A percentile compares a stretch with the other conserved stretches of the same genome.
phyloP scores from a whole-genome alignment of 92 coral and sea anemone genomes.

The Epizoanthus fatuus region DNA sequence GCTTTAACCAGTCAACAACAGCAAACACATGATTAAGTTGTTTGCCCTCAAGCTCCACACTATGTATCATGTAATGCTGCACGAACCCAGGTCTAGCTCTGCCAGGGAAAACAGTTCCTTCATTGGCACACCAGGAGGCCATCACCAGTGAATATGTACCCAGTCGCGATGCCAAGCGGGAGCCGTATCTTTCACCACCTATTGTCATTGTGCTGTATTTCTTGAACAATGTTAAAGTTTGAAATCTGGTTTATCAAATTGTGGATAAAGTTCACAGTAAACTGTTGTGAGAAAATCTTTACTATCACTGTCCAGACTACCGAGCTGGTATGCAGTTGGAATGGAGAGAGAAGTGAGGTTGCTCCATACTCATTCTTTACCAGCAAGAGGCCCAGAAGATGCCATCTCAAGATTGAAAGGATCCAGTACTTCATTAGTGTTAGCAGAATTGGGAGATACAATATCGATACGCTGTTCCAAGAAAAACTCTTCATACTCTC shows the following conservation, averaged over 20 bases:
- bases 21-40: slow-evolving; percentile 25
- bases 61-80: not conserved
- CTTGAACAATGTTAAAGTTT: slow-evolving; percentile 23
- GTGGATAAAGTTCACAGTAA: slow-evolving; percentile 20
- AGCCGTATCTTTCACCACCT: slow-evolving; percentile 25
- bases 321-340: slow-evolving; percentile 22
- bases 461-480: not conserved
- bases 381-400: slow-evolving; percentile 11
- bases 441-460: slow-evolving; percentile 3
- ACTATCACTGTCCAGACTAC: slow-evolving; percentile 31
- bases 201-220: slow-evolving; percentile 25
- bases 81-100: slow-evolving; percentile 16
- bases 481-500: slow-evolving; percentile 14
- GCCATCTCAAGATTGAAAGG: slow-evolving; percentile 14
- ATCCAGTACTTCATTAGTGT: not conserved
- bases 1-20: slow-evolving; percentile 14
- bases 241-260: not conserved
- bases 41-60: slow-evolving; percentile 16
- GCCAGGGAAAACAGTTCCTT: slow-evolving; percentile 47
- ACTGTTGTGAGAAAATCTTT: not conserved
- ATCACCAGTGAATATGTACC: slow-evolving; percentile 41
- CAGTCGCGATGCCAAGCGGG: slow-evolving; percentile 11
- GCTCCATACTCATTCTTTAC: slow-evolving; percentile 37
- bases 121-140: slow-evolving; percentile 60
- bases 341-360: slow-evolving; percentile 13